These are phyloP conservation scores for Gibbula magus DNA, from an alignment of 2,888 invertebrate species.

Conservation along the genomic window DNA sequence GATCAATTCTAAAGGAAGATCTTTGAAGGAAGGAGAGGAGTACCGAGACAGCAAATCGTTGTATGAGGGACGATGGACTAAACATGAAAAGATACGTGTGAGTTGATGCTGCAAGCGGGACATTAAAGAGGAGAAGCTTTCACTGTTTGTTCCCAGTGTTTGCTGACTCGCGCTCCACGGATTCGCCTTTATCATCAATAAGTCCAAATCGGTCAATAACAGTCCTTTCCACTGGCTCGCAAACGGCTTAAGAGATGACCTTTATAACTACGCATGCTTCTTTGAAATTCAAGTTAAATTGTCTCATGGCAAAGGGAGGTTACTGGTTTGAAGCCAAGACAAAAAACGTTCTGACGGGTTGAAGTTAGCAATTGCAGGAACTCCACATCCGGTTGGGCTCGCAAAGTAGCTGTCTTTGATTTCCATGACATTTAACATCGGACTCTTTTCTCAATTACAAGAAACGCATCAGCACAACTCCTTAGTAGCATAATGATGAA, in stretches of 20 bases:
- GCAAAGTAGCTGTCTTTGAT: conserved; percentile 18
- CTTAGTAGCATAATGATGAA: background rate
- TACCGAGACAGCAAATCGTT: no score
- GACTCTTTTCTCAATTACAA: background rate
- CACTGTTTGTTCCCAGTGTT: no score
- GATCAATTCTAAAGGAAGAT: no score
- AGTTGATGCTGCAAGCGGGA: no score
- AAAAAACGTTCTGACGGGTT: background rate
- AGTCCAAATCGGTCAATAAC: background rate
- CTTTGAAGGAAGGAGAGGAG: no score
- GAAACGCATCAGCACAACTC: background rate
- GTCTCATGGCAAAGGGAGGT: background rate
- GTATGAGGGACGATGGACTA: no score
- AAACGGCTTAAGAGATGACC: background rate
- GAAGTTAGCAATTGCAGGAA: background rate
- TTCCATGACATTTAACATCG: background rate
- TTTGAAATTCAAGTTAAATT: no score
- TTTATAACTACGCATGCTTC: no score
- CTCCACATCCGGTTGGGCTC: background rate
- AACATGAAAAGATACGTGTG: no score
- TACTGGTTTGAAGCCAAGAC: background rate
- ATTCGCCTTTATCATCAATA: background rate
- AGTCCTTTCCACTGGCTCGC: background rate
- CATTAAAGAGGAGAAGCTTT: no score
- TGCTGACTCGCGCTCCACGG: background rate